phyloP scores from a whole-genome alignment of 1,140 invertebrate genomes.

The Atopsyche davidsoni region DNA sequence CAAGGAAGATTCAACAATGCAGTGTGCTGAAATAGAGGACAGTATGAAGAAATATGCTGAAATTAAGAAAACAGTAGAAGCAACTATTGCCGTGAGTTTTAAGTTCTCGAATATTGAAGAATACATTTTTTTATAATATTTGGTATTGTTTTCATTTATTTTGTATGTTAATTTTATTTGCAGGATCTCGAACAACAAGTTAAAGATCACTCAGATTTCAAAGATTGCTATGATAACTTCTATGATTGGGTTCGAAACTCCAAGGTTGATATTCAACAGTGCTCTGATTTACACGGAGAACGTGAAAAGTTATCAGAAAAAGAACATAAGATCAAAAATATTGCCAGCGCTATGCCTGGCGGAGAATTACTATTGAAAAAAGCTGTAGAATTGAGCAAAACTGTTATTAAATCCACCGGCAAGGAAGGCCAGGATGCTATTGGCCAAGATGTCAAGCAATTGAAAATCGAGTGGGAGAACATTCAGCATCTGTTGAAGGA shows the following conservation, averaged over 20 bases:
- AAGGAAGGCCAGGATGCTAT: conserved; percentile 81
- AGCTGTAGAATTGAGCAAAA: conserved; percentile 68
- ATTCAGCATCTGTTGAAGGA: conserved; percentile 75
- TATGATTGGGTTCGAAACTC: conserved; percentile 83
- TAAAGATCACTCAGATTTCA: conserved; percentile 80
- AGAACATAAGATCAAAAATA: conserved; percentile 63
- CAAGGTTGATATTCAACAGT: conserved; percentile 77
- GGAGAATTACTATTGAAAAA: conserved; percentile 68
- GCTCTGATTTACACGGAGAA: conserved; percentile 77
- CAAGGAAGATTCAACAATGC: conserved; percentile 58
- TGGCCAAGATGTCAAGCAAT: conserved; percentile 74
- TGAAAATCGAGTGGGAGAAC: conserved; percentile 84
- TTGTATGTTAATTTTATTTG: conserved; percentile 27
- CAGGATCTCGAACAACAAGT: conserved; percentile 75
- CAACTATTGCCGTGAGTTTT: conserved; percentile 54
- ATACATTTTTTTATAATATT: conserved; percentile 17
- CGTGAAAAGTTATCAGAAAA: conserved; percentile 68
- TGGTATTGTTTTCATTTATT: conserved; percentile 13
- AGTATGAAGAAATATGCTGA: conserved; percentile 66
- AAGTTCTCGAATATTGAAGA: background rate
- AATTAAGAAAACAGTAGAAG: conserved; percentile 57
- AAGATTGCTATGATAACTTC: conserved; percentile 71
- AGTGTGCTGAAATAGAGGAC: conserved; percentile 61
- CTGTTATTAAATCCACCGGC: conserved; percentile 74
- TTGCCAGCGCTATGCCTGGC: conserved; percentile 59